Percentiles rank a stretch among this genome's conserved stretches.
These are phyloP conservation scores for Malthinus seriepunctatus DNA, from an alignment of 2,888 invertebrate genomes.

Conservation along the genomic window DNA sequence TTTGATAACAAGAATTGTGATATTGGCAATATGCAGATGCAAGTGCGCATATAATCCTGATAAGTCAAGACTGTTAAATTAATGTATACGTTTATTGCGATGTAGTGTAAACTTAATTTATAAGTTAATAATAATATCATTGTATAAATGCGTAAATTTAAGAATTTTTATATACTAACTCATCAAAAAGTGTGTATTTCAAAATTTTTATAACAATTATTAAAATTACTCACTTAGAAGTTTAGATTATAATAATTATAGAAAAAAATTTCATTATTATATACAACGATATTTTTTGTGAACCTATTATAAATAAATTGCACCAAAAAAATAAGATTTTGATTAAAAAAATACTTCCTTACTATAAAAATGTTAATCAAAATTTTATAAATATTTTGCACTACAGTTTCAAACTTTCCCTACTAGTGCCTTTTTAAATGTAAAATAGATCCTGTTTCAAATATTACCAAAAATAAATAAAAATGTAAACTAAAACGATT, in stretches of 20 bases:
- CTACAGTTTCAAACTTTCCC: constrained; percentile 26
- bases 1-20: constrained; percentile 13
- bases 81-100: constrained; percentile 5
- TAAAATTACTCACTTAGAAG: neutral
- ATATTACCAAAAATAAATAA: constrained; percentile 15
- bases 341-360: constrained; percentile 10
- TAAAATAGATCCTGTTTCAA: constrained; percentile 16
- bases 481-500: neutral
- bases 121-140: constrained; percentile 1
- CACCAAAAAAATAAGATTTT: constrained; percentile 17
- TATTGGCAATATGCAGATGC: constrained; percentile 16
- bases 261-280: neutral
- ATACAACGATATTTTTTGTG: constrained; percentile 5
- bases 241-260: no score
- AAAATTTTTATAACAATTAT: constrained; percentile 3
- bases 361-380: constrained; percentile 10
- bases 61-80: constrained; percentile 16
- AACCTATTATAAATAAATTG: constrained; percentile 11
- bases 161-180: neutral
- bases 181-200: neutral
- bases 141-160: neutral
- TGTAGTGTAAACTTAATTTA: constrained; percentile 10
- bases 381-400: constrained; percentile 21
- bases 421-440: constrained; percentile 38
- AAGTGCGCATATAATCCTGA: constrained; percentile 10